Evolutionary conservation across 2,797 vertebrate species (phyloP), one percentile per base, ranked within the genome.

Genomic region (Trachops cirrhosus): DNA sequence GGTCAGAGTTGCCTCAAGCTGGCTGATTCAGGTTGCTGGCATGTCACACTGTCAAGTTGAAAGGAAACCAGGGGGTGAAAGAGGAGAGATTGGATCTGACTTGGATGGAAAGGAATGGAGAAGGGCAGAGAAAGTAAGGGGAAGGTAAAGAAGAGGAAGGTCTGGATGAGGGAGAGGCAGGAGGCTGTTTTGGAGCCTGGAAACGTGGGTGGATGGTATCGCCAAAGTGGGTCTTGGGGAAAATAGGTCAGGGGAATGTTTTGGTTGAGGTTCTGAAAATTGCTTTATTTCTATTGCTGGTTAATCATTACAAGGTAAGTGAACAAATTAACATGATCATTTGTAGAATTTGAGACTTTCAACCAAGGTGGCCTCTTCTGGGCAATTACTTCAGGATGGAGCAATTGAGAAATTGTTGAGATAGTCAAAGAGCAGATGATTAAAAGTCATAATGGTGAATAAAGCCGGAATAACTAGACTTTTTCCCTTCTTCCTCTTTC

Each of bases 311-410:
- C 9, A 67, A 41, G 29, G 29, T 32, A 54, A 64, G 10, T 59
- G 29, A 74, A 18, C 26, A 78, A 32, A 87, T 44, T n/a, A 39
- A 62, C 12, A 71, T 54, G 41, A 32, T 84, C 10, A 50, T 83
- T 82, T 84, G 26, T 54, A 74, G 84, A 86, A 91, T 93, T 78
- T 71, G 73, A 87, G 26, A 80, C 57, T 92, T 89, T 73, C 78
- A 50, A 79, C 48, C 34, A 82, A 86, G 26, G 10, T 71, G 26
- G 16, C 14, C 12, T 79, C 6, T 89, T 89, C 32, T 77, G 59
- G 75, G 44, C 6, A 93, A 41, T 84, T 86, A n/a, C 32, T 91
- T 78, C 54, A 70, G 52, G n/a, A 48, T 57, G 37, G 39, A 3
- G 11, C 44, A 86, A 50, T 82, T 57, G n/a, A 89, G 64, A 67